Base-by-base conservation (phyloP, 2,113 vertebrate genomes). In the Bucco capensis region DNA sequence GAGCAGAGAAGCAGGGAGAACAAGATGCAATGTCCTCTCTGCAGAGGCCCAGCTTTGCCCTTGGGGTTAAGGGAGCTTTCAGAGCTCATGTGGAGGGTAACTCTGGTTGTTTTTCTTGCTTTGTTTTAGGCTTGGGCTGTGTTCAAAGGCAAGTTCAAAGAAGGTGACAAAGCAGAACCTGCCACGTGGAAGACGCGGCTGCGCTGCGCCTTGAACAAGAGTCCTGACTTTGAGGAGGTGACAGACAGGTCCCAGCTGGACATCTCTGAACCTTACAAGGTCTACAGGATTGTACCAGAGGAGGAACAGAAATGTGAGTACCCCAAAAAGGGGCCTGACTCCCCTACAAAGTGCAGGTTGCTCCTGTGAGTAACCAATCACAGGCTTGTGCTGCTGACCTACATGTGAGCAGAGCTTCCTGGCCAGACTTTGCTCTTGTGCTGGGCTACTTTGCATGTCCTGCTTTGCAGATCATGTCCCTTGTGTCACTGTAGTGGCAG, bases 71-170 rank as follows among this genome's bases (percentile, higher is more conserved):
- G 28, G 40, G 31, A 14, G 1, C 71, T 50, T 65, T 53, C 19
- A 23, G 75, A 60, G 70, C 81, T 84, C 35, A 7, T 1, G 1
- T 16, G 28, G 22, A 72, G 27, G 47, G 10, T 30, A 22, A 6
- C 49, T 6, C 24, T 44, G 8, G 15, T 30, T 31, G 31, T 60
- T 76, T 3, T 28, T 24, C 4, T 38, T 42, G 72, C 9, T 94
- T 62, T 77, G 14, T 53, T 96, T 53, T 74, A 99, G 99, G 99
- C 99, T 35, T 99, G 99, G 99, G 99, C 99, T 30, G 97, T 99
- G 78, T 99, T 99, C 96, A 99, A 99, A 97, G 99, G 99, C 76
- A 99, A 99, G 95, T 99, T 98, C 97, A 99, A 99, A 89, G 99
- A 99, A 78, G 99, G 99, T 0, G 99, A 99, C 87, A 99, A 99